phyloP scores from a whole-genome alignment of 2,113 vertebrate species.

The Labrus mixtus region DNA sequence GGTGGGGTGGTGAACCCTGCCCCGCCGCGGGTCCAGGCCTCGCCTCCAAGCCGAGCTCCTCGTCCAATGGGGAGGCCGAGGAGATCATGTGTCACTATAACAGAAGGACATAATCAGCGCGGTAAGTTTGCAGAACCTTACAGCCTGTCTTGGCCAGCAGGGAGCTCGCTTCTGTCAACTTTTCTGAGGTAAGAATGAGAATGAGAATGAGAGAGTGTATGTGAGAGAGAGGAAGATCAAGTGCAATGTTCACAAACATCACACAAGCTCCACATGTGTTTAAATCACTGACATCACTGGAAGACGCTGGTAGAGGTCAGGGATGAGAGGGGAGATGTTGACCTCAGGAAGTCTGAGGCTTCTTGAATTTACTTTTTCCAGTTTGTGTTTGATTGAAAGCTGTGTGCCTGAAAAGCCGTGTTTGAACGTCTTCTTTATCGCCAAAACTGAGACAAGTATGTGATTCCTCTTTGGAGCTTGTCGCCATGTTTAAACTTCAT shows the following conservation, averaged over 20 bases:
- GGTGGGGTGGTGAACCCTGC: conserved; percentile 29
- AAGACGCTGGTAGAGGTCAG: conserved; percentile 7
- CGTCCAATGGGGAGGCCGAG: conserved; percentile 85
- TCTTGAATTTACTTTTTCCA: background rate
- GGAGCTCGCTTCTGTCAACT: conserved; percentile 86
- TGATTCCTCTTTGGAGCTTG: background rate
- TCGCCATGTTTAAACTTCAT: background rate
- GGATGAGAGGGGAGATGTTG: background rate
- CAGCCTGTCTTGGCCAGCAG: conserved; percentile 83
- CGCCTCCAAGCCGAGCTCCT: conserved; percentile 36
- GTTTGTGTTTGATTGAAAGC: background rate
- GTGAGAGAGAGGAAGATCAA: conserved; percentile 32
- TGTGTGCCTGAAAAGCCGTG: background rate
- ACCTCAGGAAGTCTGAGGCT: background rate
- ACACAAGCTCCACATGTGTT: conserved; percentile 50
- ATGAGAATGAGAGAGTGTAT: conserved; percentile 44
- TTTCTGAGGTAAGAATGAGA: conserved; percentile 87
- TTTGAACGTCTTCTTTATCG: background rate
- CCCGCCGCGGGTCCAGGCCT: conserved; percentile 25
- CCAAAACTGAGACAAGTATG: no score
- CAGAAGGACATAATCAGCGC: conserved; percentile 83
- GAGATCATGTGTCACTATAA: conserved; percentile 94
- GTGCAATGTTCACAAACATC: conserved; percentile 42
- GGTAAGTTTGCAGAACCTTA: conserved; percentile 85
- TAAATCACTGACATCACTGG: conserved; percentile 56